These are phyloP conservation scores for Psophia crepitans DNA, from an alignment of 2,113 vertebrate genomes.

Conservation along the genomic window DNA sequence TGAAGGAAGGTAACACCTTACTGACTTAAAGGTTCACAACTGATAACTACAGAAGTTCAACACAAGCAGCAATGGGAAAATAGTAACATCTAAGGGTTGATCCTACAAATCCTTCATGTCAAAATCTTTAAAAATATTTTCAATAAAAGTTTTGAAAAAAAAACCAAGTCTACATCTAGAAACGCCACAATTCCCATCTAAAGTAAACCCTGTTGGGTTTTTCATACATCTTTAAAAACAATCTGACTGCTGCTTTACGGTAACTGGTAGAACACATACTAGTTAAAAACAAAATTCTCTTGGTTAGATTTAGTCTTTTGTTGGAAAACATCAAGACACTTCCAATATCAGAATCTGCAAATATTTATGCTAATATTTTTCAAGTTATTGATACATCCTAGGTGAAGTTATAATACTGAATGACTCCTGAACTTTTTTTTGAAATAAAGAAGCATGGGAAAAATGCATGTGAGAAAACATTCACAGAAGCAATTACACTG, in stretches of 20 bases:
- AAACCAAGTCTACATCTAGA: not conserved
- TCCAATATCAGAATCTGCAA: not conserved
- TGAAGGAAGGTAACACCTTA: not conserved
- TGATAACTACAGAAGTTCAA: not conserved
- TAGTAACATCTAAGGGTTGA: not conserved
- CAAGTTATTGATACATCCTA: not conserved
- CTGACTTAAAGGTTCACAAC: not conserved
- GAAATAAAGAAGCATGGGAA: not conserved
- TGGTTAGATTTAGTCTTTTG: not conserved
- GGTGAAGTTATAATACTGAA: not conserved
- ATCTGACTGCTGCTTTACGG: not conserved
- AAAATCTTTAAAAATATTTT: not conserved
- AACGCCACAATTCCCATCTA: not conserved
- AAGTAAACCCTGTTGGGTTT: not conserved
- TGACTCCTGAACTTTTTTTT: not conserved
- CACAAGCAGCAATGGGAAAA: not conserved
- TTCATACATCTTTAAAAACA: not conserved
- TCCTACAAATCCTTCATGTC: not conserved
- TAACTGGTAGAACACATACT: slow-evolving; percentile 18
- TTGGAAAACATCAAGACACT: not conserved
- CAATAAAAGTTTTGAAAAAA: not conserved
- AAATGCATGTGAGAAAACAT: not conserved
- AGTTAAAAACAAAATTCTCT: slow-evolving; percentile 14
- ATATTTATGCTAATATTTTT: not conserved
- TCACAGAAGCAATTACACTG: not conserved